Evolutionary conservation across 2,113 vertebrate genomes (phyloP).

Genomic region (Otis tarda): DNA sequence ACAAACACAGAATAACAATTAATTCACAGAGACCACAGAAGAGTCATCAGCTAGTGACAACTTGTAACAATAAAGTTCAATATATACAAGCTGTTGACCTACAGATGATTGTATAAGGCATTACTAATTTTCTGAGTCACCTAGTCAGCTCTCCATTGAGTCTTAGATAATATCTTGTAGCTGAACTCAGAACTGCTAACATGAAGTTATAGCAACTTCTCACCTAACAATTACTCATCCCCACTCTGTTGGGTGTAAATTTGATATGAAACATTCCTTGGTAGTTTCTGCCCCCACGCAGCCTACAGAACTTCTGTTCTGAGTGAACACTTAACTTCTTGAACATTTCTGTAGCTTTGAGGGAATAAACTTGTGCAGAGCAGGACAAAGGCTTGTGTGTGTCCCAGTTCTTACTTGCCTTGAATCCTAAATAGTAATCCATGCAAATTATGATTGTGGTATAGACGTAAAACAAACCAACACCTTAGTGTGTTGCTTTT

Average conservation of each 20-base stretch:
- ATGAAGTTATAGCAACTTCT: constrained; percentile 44
- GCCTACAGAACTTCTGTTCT: constrained; percentile 70
- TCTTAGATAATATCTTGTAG: constrained; percentile 38
- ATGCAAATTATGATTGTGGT: neutral
- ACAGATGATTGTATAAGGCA: constrained; percentile 45
- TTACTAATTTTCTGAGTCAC: constrained; percentile 58
- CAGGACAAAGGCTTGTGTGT: neutral
- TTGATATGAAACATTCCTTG: constrained; percentile 35
- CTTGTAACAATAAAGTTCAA: constrained; percentile 10
- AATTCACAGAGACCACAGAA: neutral
- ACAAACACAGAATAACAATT: neutral
- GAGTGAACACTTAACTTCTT: constrained; percentile 27
- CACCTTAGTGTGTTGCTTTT: neutral
- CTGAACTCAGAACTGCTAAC: constrained; percentile 52
- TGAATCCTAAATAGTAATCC: constrained; percentile 27
- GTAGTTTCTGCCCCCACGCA: constrained; percentile 63
- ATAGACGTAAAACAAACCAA: neutral
- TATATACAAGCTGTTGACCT: neutral
- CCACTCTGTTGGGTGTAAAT: constrained; percentile 52
- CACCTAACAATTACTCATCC: constrained; percentile 65
- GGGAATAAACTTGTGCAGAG: constrained; percentile 34
- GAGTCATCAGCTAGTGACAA: neutral
- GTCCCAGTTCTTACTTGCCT: neutral
- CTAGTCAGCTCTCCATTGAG: neutral
- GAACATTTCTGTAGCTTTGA: constrained; percentile 35